phyloP scores from a whole-genome alignment of 1,140 invertebrate genomes.

The Atta colombica region DNA sequence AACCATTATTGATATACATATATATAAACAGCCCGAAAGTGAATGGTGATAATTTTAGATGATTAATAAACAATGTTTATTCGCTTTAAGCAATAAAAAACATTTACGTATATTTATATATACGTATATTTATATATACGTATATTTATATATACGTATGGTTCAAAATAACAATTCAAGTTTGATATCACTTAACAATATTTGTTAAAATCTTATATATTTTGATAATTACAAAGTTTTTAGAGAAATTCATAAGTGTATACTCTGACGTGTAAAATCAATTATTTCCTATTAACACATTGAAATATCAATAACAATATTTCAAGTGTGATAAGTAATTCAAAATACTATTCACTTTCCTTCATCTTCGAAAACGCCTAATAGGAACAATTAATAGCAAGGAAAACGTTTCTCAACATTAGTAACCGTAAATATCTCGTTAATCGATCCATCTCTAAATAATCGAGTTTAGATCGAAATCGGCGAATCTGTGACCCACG shows the following conservation, averaged over 20 bases:
- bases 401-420: constrained; percentile 8
- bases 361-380: neutral
- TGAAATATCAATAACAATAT: neutral
- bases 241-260: neutral
- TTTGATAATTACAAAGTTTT: neutral
- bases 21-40: neutral
- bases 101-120: neutral
- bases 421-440: neutral
- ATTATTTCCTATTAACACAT: neutral
- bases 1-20: neutral
- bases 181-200: neutral
- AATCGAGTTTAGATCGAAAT: constrained; percentile 37
- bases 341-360: neutral
- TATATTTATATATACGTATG: neutral
- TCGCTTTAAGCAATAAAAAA: neutral
- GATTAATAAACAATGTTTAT: neutral
- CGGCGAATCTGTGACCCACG: constrained; percentile 11
- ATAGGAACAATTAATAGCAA: constrained; percentile 22
- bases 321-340: neutral
- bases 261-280: neutral
- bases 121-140: too few relatives aligned
- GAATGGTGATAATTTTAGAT: neutral
- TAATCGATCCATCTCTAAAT: constrained; percentile 5
- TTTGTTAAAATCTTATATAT: constrained; percentile 1
- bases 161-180: neutral